Conservation (phyloP, 2,888 invertebrate genomes). For the Petrolisthes cinctipes region DNA sequence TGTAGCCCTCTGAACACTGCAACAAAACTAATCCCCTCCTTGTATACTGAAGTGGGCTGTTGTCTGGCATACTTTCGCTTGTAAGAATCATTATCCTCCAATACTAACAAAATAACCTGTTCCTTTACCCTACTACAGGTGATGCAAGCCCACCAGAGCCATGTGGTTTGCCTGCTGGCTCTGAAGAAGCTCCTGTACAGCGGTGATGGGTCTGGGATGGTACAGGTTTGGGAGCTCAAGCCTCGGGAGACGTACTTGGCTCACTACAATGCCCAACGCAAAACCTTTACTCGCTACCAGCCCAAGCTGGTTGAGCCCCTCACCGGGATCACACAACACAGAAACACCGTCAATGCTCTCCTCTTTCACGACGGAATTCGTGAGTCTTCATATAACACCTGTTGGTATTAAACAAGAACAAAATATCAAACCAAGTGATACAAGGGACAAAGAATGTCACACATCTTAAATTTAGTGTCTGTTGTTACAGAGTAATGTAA, state of each 20-base stretch:
- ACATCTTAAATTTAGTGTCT: no score
- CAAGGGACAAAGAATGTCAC: no score
- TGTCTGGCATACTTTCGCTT: no score
- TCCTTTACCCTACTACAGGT: conserved; percentile 34
- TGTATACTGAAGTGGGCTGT: no score
- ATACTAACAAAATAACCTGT: background rate
- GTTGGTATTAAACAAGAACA: no score
- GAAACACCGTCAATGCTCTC: conserved; percentile 71
- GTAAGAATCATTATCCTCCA: no score
- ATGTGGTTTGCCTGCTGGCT: conserved; percentile 68
- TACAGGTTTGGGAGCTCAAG: conserved; percentile 72
- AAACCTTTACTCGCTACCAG: background rate
- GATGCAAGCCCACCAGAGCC: conserved; percentile 57
- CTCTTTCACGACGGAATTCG: conserved; percentile 71
- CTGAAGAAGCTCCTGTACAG: conserved; percentile 72
- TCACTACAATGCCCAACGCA: background rate
- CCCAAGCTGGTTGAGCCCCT: conserved; percentile 69
- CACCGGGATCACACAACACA: conserved; percentile 71
- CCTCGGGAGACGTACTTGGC: conserved; percentile 71
- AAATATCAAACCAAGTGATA: no score
- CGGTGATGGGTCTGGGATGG: conserved; percentile 72
- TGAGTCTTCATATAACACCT: conserved; percentile 67
- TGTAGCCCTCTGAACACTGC: no score
- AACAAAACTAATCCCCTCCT: no score
- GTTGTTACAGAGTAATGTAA: no score